Conservation (phyloP, 2,113 vertebrate species). For the Anoplopoma fimbria region DNA sequence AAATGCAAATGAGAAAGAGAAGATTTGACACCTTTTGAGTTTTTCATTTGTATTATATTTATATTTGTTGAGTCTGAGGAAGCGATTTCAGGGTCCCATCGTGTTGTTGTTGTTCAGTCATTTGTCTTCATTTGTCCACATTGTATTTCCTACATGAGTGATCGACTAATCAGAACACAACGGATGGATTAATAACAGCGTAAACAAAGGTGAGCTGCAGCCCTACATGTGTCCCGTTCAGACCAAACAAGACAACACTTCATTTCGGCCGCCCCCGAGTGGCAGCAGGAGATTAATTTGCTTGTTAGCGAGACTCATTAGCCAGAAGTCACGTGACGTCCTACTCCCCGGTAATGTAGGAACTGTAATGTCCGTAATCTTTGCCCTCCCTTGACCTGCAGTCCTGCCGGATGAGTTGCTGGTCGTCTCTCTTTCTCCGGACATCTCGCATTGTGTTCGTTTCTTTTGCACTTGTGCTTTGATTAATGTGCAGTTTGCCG, state of each 20-base stretch:
- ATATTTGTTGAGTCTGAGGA: neutral
- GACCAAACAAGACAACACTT: conserved; percentile 33
- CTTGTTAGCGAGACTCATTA: conserved; percentile 68
- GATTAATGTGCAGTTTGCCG: conserved; percentile 32
- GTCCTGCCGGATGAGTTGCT: neutral
- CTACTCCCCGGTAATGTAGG: conserved; percentile 47
- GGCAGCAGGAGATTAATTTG: conserved; percentile 69
- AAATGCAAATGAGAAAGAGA: neutral
- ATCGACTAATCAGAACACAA: conserved; percentile 17
- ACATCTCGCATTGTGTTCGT: conserved; percentile 10
- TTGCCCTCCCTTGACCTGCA: conserved; percentile 29
- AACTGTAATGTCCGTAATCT: conserved; percentile 29
- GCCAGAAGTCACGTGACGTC: conserved; percentile 53
- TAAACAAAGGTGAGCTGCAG: conserved; percentile 31
- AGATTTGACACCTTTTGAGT: neutral
- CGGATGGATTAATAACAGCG: conserved; percentile 5
- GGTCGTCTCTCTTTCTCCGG: conserved; percentile 1
- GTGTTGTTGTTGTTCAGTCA: neutral
- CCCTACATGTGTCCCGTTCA: conserved; percentile 30
- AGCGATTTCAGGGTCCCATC: neutral
- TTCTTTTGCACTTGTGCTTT: conserved; percentile 25
- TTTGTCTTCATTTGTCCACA: conserved; percentile 19
- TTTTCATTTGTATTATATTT: no score
- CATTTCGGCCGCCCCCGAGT: conserved; percentile 24
- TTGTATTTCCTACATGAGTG: neutral